Percentiles rank a stretch among this genome's conserved stretches.
Evolutionary conservation across 2,888 invertebrate genomes (phyloP).

Genomic region (Beris chalybata): DNA sequence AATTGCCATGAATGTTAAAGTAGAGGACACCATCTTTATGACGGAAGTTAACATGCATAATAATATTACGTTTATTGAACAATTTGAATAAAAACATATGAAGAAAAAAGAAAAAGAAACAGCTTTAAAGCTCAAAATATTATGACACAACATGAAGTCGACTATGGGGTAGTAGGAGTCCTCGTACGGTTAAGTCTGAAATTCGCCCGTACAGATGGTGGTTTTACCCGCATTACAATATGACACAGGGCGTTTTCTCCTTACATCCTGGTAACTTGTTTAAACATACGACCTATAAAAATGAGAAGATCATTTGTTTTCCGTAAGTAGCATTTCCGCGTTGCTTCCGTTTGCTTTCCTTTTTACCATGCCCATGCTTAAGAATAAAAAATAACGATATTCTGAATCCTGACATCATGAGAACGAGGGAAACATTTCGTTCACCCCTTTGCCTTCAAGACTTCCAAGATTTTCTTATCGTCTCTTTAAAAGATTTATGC

Average conservation of each 20-base stretch:
- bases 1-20: slow-evolving; percentile 21
- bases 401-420: no score
- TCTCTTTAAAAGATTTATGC: no score
- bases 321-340: slow-evolving; percentile 24
- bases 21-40: slow-evolving; percentile 20
- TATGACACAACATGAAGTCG: neutral
- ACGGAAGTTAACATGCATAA: slow-evolving; percentile 19
- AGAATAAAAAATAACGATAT: no score
- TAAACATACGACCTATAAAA: slow-evolving; percentile 27
- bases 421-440: no score
- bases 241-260: slow-evolving; percentile 11
- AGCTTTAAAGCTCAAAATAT: neutral
- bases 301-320: slow-evolving; percentile 30
- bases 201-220: no score
- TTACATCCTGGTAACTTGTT: slow-evolving; percentile 11
- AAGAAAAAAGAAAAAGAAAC: neutral
- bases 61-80: slow-evolving; percentile 1
- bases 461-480: no score
- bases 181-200: no score
- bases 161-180: no score
- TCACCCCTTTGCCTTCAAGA: no score
- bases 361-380: no score
- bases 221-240: no score
- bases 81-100: slow-evolving; percentile 29
- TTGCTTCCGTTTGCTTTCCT: neutral